These are phyloP conservation scores for Azemiops feae DNA, from an alignment of 2,113 vertebrate species.

Conservation along the genomic window DNA sequence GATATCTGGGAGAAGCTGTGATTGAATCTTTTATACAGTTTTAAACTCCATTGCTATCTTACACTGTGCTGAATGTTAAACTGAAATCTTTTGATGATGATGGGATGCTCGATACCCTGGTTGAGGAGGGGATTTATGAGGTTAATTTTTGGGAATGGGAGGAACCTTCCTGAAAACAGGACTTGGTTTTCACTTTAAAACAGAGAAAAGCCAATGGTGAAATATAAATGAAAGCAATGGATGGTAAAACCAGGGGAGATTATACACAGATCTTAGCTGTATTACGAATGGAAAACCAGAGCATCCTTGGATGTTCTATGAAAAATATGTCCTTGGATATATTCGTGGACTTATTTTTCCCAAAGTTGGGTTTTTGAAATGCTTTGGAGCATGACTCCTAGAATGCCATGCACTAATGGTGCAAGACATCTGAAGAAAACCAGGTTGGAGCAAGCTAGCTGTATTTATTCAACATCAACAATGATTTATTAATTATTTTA, in stretches of 20 bases:
- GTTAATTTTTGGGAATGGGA: neutral
- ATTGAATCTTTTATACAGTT: conserved; percentile 50
- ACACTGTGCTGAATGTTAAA: conserved; percentile 46
- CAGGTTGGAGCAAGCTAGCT: neutral
- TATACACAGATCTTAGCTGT: neutral
- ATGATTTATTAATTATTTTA: neutral
- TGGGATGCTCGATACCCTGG: conserved; percentile 38
- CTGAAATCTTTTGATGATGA: conserved; percentile 53
- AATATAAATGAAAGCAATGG: neutral
- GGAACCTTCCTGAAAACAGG: neutral
- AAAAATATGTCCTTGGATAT: neutral
- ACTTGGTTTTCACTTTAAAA: neutral
- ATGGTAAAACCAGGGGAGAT: neutral
- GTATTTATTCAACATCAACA: neutral
- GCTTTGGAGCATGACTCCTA: neutral
- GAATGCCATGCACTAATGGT: neutral
- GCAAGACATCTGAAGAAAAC: neutral
- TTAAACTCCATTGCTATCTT: conserved; percentile 30
- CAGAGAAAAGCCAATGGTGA: neutral
- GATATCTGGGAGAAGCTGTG: conserved; percentile 50
- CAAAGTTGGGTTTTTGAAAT: neutral
- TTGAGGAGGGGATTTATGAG: conserved; percentile 46
- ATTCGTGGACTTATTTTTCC: neutral
- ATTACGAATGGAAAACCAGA: neutral
- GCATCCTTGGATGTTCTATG: neutral